phyloP scores from a whole-genome alignment of 2,888 invertebrate species.

The Perithous albicinctus region DNA sequence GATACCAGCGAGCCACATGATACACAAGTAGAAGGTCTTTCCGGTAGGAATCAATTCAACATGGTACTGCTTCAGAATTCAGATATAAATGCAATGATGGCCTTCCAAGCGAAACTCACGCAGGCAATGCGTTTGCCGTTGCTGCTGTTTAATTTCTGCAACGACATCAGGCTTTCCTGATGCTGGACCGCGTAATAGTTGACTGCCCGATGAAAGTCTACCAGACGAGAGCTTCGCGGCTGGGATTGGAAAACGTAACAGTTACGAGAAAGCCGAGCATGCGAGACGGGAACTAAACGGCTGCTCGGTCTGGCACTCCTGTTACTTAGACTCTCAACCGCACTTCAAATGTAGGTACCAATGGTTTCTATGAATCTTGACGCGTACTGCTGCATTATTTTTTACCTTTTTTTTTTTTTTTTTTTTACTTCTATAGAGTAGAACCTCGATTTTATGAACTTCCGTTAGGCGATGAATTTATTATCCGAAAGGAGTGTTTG shows the following conservation, averaged over 20 bases:
- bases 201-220: constrained; percentile 60
- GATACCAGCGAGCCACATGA: not conserved
- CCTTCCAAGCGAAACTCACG: not conserved
- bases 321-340: not conserved
- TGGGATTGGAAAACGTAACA: constrained; percentile 69
- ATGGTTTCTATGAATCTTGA: constrained; percentile 36
- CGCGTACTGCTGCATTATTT: not conserved
- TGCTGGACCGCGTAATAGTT: constrained; percentile 45
- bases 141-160: constrained; percentile 6
- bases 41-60: not conserved
- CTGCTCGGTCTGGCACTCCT: not conserved
- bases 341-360: not conserved
- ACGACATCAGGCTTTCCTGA: constrained; percentile 16
- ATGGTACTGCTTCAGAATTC: not conserved
- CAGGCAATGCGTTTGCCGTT: not conserved
- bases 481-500: too few relatives aligned
- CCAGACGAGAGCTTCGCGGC: constrained; percentile 46
- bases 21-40: constrained; percentile 17
- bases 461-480: not conserved
- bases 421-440: not conserved
- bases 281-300: constrained; percentile 36
- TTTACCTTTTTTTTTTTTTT: too few relatives aligned
- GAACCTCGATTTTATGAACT: not conserved
- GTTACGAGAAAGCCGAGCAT: constrained; percentile 67
- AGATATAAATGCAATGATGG: not conserved